Percentiles rank a stretch among this genome's conserved stretches.
Conservation (phyloP, 2,797 vertebrate species). For the Coregonus ussuriensis region DNA sequence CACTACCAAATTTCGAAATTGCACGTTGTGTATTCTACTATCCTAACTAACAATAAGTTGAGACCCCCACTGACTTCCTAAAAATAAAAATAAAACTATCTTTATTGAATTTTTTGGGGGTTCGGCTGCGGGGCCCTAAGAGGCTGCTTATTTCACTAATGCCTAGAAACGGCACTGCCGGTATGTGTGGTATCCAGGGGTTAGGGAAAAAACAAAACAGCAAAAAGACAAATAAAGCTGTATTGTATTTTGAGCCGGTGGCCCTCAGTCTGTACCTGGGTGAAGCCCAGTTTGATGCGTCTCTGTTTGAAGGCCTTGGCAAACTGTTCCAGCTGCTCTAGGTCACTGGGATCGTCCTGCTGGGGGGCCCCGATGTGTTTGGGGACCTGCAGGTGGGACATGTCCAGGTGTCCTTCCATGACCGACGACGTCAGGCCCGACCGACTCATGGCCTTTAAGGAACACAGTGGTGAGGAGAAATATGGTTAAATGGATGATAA, state of each 20-base stretch:
- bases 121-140: no score
- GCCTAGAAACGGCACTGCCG: no score
- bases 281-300: slow-evolving; percentile 97
- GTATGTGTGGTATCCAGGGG: background rate
- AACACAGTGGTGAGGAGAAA: background rate
- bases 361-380: slow-evolving; percentile 83
- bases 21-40: no score
- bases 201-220: background rate
- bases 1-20: no score
- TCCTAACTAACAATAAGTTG: no score
- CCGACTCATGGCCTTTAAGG: slow-evolving; percentile 82
- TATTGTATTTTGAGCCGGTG: background rate
- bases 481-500: background rate
- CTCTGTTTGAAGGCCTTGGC: slow-evolving; percentile 98
- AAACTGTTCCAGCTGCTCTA: slow-evolving; percentile 96
- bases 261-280: slow-evolving; percentile 78
- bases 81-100: no score
- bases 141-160: no score
- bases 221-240: background rate
- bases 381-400: slow-evolving; percentile 86
- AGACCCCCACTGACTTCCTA: no score
- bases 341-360: slow-evolving; percentile 91
- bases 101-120: no score
- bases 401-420: slow-evolving; percentile 89
- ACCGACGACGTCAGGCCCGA: slow-evolving; percentile 85